Conservation (phyloP, 2,888 invertebrate species). For the Petrolisthes cinctipes region DNA sequence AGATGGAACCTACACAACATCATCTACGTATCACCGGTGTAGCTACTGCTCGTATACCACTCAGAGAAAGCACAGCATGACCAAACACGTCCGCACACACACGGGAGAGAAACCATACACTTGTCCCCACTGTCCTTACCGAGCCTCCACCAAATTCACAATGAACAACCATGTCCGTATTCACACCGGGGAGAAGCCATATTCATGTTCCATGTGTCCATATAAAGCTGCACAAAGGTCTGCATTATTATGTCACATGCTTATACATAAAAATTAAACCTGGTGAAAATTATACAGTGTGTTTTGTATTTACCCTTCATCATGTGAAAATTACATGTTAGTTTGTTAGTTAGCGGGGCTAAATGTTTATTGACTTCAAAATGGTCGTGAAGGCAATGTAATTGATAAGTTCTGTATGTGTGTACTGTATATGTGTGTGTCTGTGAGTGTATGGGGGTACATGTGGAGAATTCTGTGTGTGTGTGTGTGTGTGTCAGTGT, state of each 20-base stretch:
- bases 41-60: constrained; percentile 48
- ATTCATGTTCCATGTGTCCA: constrained; percentile 39
- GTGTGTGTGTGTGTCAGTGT: too few species aligned
- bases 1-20: background rate
- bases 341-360: too few species aligned
- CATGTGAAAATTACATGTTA: too few species aligned
- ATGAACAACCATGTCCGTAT: constrained; percentile 45
- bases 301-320: too few species aligned
- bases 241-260: constrained; percentile 41
- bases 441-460: too few species aligned
- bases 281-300: too few species aligned
- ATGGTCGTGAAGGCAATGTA: too few species aligned
- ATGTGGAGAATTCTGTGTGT: too few species aligned
- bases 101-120: constrained; percentile 46
- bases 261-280: constrained; percentile 32
- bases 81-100: constrained; percentile 46
- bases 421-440: too few species aligned
- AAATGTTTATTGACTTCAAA: too few species aligned
- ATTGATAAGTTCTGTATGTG: too few species aligned
- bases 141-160: constrained; percentile 40
- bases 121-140: constrained; percentile 42
- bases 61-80: constrained; percentile 45
- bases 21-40: constrained; percentile 25
- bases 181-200: constrained; percentile 49
- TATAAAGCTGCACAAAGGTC: constrained; percentile 50